Base-by-base conservation (phyloP, 2,888 invertebrate species). In the Drosophila anomalata region DNA sequence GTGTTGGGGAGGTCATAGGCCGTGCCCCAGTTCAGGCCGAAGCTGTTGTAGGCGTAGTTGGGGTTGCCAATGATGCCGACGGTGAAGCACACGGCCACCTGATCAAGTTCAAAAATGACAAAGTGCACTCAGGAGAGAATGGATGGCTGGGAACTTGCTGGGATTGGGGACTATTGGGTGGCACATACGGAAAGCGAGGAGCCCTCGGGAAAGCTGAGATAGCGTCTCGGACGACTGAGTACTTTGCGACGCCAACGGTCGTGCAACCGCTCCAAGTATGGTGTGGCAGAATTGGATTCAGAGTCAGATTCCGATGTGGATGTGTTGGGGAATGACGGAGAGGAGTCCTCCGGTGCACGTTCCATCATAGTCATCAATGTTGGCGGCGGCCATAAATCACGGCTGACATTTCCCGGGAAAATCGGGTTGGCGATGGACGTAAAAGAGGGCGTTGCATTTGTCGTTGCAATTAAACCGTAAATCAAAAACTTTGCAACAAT, bases 11-110 rank as follows among this genome's bases (percentile, higher is more conserved):
- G 88, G 73, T 94, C 94, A 56, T 95, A 95, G 0, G 95, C 94
- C 50, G 95, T 93, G 47, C 94, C 95, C 95, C 95, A 95, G 90
- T 95, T 95, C 8, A 95, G 87, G 1, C 94, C 94, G 77, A 94
- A 94, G 7, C 94, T 93, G 88, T 94, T 94, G 47, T 94, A 93
- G 2, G 92, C 93, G 2, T 92, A 93, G 0, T 92, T 90, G 1
- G 94, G 94, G 82, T 93, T 93, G 7, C 94, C 94, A 11, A 93
- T 92, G 3, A 93, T 84, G 77, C 94, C 94, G 1, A 94, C 92
- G 31, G 94, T 94, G 91, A 94, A 91, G 79, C 95, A 95, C 3
- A 93, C 93, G 1, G 95, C 94, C 50, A 94, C 89, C 91, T 91
- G 75, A 58, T 42, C 54, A 63, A 47, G 24, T 51, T 44, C 20